Percentiles rank a stretch among this genome's conserved stretches.
These are phyloP conservation scores for Chascanopsetta lugubris DNA, from an alignment of 2,113 vertebrate species.

Conservation along the genomic window DNA sequence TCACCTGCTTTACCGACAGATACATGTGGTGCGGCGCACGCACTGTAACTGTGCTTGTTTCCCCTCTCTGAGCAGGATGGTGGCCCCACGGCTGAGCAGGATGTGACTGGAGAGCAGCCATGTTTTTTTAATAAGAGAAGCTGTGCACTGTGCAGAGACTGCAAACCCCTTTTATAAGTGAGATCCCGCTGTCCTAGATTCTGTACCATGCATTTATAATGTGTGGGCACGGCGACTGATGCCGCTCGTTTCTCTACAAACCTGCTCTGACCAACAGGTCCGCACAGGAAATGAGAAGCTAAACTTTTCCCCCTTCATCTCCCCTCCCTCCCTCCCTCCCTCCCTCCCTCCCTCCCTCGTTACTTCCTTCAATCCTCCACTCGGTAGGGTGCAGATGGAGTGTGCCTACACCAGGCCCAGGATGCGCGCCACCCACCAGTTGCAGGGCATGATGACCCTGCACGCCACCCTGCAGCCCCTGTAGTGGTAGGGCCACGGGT, in stretches of 20 bases:
- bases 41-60: neutral
- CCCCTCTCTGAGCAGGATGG: slow-evolving; percentile 5
- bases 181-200: slow-evolving; percentile 41
- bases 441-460: slow-evolving; percentile 91
- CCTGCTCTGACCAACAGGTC: slow-evolving; percentile 12
- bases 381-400: neutral
- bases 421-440: slow-evolving; percentile 94
- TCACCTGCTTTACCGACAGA: slow-evolving; percentile 15
- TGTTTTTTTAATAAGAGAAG: slow-evolving; percentile 45
- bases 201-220: slow-evolving; percentile 30
- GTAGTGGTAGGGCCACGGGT: slow-evolving; percentile 89
- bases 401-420: slow-evolving; percentile 84
- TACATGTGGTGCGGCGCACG: slow-evolving; percentile 5
- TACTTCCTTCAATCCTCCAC: neutral
- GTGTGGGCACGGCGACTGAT: slow-evolving; percentile 16
- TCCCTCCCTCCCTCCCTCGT: neutral
- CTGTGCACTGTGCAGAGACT: slow-evolving; percentile 17
- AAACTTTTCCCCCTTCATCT: slow-evolving; percentile 1
- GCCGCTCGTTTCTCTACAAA: neutral
- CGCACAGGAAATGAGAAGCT: slow-evolving; percentile 17
- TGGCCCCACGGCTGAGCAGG: neutral
- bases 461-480: slow-evolving; percentile 87
- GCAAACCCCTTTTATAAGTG: slow-evolving; percentile 14
- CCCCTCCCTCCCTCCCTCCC: neutral
- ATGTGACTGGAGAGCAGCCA: slow-evolving; percentile 18